These are phyloP conservation scores for Protobothrops mucrosquamatus DNA, from an alignment of 2,113 vertebrate species.

Conservation along the genomic window DNA sequence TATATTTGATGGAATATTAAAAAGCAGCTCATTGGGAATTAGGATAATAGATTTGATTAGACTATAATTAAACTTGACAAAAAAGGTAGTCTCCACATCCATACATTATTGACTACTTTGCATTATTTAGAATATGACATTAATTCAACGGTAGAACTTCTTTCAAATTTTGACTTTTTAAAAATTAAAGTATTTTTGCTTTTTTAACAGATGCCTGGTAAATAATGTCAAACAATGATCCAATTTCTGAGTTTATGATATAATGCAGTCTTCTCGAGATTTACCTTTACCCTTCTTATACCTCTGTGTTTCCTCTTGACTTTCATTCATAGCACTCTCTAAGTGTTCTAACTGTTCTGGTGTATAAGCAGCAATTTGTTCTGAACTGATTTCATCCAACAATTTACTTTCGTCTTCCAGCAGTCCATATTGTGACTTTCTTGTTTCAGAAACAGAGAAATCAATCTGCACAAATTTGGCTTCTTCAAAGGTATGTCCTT, in stretches of 20 bases:
- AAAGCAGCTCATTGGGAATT: background rate
- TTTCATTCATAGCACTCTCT: slow-evolving; percentile 7
- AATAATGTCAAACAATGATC: background rate
- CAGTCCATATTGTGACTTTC: background rate
- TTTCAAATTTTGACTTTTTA: background rate
- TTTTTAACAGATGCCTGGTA: background rate
- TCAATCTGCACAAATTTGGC: background rate
- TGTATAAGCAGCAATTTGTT: background rate
- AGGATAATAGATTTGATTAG: background rate
- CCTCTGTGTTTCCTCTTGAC: slow-evolving; percentile 52
- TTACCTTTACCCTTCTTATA: slow-evolving; percentile 75
- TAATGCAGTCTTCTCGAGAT: slow-evolving; percentile 84
- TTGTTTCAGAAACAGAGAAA: accelerated
- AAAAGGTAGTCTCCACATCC: background rate
- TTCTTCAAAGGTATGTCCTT: background rate
- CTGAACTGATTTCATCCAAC: background rate
- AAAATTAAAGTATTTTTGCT: slow-evolving; percentile 22
- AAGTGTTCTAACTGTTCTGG: slow-evolving; percentile 15
- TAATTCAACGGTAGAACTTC: background rate
- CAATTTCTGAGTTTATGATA: slow-evolving; percentile 68
- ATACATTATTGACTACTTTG: accelerated
- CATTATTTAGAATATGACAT: background rate
- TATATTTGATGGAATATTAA: slow-evolving; percentile 4
- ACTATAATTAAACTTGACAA: slow-evolving; percentile 19
- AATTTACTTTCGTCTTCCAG: background rate